Conservation (phyloP, 2,113 vertebrate genomes). For the Chrysochloris asiatica region DNA sequence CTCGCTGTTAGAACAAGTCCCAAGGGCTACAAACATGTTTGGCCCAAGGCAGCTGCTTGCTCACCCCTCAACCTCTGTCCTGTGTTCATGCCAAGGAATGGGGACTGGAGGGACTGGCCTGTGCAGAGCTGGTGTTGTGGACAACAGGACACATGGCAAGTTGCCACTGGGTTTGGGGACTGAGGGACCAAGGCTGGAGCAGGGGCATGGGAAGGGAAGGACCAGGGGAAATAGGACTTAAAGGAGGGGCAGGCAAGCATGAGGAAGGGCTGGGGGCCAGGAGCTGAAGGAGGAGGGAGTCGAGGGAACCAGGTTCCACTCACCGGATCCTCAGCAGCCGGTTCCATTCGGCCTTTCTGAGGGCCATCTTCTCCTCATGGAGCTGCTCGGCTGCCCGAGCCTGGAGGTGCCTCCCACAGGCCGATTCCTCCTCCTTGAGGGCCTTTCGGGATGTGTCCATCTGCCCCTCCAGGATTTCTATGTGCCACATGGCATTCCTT, state of each 20-base stretch:
- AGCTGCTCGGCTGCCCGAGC: constrained; percentile 78
- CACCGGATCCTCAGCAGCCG: constrained; percentile 81
- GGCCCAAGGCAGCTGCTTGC: not conserved
- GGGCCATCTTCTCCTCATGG: constrained; percentile 80
- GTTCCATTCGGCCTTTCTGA: constrained; percentile 73
- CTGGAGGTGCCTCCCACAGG: constrained; percentile 70
- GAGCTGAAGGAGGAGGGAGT: too few relatives aligned
- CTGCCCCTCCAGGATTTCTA: constrained; percentile 85
- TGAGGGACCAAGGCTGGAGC: not conserved
- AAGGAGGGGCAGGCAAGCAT: too few relatives aligned
- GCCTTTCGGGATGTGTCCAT: constrained; percentile 73
- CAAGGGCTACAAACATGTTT: not conserved
- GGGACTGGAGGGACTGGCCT: not conserved
- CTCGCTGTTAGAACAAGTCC: not conserved
- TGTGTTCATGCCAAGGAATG: not conserved
- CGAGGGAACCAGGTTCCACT: constrained; percentile 35
- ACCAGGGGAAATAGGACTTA: too few relatives aligned
- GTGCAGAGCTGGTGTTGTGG: not conserved
- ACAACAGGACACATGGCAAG: too few relatives aligned
- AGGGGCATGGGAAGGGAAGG: not conserved
- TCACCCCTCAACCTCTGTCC: not conserved
- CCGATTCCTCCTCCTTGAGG: constrained; percentile 79
- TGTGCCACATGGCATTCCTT: constrained; percentile 86
- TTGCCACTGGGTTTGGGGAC: not conserved
- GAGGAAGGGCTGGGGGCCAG: too few relatives aligned